Evolutionary conservation across 2,113 vertebrate species (phyloP).

Genomic region (Spermophilus dauricus): DNA sequence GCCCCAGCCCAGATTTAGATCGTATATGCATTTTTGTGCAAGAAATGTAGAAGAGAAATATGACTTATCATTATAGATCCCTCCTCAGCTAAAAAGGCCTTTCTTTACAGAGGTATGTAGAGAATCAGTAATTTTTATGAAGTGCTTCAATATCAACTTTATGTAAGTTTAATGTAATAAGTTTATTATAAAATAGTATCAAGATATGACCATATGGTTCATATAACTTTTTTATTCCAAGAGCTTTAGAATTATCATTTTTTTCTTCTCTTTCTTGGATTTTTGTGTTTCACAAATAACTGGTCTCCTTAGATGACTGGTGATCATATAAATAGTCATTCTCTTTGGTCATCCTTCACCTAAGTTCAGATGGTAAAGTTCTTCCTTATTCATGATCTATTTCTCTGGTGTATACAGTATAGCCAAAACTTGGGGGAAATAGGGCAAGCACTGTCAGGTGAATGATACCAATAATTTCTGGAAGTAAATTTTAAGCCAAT

Average conservation of each 20-base stretch:
- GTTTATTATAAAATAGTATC: not conserved
- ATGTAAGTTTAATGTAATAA: not conserved
- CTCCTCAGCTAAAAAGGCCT: not conserved
- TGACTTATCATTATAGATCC: not conserved
- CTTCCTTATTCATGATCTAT: not conserved
- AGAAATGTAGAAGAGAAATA: slow-evolving; percentile 10
- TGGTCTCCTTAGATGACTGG: not conserved
- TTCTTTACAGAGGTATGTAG: not conserved
- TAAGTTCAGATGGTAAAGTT: not conserved
- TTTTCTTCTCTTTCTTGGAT: not conserved
- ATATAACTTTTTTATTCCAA: not conserved
- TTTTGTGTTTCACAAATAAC: not conserved
- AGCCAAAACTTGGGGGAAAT: not conserved
- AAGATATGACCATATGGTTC: not conserved
- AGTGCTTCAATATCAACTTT: not conserved
- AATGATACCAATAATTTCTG: not conserved
- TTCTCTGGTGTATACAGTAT: not conserved
- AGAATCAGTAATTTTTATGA: not conserved
- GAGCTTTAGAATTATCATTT: not conserved
- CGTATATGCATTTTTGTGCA: slow-evolving; percentile 15
- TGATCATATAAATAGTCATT: not conserved
- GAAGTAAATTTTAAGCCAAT: not conserved
- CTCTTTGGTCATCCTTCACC: not conserved
- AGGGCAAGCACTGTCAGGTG: not conserved
- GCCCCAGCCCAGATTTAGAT: too few relatives aligned